phyloP scores from a whole-genome alignment of 2,113 vertebrate genomes.

The Probosciger aterrimus region DNA sequence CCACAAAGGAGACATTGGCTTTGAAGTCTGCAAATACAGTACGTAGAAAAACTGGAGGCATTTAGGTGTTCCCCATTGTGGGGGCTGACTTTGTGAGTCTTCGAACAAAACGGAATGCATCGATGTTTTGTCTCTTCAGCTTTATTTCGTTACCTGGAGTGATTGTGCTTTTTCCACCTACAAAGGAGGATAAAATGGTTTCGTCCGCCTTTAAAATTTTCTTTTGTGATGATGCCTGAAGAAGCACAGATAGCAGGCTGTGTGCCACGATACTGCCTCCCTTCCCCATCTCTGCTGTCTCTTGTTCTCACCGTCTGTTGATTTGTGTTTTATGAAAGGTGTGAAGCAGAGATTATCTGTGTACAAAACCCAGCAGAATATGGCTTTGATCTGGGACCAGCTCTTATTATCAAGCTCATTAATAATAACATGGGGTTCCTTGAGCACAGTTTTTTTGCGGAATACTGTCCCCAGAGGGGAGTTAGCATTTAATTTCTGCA shows the following conservation, averaged over 20 bases:
- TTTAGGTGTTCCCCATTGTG: not conserved
- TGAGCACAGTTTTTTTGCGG: not conserved
- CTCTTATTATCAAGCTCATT: not conserved
- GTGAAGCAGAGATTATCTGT: not conserved
- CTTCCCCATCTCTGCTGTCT: not conserved
- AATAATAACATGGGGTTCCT: not conserved
- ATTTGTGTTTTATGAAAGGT: not conserved
- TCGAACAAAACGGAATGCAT: not conserved
- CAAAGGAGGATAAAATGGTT: not conserved
- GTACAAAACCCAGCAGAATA: not conserved
- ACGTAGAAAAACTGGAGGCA: accelerated
- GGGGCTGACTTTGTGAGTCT: not conserved
- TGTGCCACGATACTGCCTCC: accelerated
- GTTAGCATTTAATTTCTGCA: not conserved
- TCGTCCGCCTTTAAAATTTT: not conserved
- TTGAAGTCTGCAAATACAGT: not conserved
- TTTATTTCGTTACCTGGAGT: not conserved
- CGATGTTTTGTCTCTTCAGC: not conserved
- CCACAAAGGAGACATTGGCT: not conserved
- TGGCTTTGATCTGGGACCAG: not conserved
- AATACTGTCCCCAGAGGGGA: not conserved
- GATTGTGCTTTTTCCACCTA: not conserved
- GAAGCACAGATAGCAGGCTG: not conserved
- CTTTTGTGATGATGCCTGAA: not conserved
- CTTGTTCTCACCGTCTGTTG: not conserved